Conservation (phyloP, 2,888 invertebrate genomes). For the Tupiocoris notatus region DNA sequence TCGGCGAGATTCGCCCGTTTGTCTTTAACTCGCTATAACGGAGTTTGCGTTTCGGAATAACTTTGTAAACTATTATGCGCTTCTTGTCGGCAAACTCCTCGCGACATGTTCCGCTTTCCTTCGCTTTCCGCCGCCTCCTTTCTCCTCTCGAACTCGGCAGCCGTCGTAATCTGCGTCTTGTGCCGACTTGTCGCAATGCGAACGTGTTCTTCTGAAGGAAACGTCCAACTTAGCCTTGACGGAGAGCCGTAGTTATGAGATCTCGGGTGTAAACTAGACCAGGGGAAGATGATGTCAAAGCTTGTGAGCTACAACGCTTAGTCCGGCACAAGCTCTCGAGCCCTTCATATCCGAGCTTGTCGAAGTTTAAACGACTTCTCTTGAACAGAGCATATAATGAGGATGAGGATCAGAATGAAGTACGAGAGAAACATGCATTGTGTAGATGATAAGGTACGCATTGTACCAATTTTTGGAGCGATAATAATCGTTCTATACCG, state of each 20-base stretch:
- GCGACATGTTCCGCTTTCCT: background rate
- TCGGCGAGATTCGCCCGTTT: background rate
- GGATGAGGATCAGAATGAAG: too few relatives aligned
- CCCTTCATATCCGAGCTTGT: background rate
- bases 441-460: too few relatives aligned
- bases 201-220: background rate
- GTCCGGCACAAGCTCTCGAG: background rate
- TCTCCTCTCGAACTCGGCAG: background rate
- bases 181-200: background rate
- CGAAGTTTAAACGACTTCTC: background rate
- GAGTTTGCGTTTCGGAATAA: constrained; percentile 8
- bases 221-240: background rate
- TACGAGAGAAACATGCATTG: too few relatives aligned
- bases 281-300: background rate
- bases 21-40: constrained; percentile 1
- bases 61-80: constrained; percentile 1
- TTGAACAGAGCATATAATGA: too few relatives aligned
- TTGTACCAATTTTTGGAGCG: too few relatives aligned
- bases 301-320: background rate
- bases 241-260: background rate
- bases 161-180: background rate
- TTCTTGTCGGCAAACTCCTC: background rate
- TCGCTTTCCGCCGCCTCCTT: background rate
- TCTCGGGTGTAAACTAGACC: background rate
- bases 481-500: too few relatives aligned